Base-by-base conservation (phyloP, 2,113 vertebrate genomes). In the Chiloscyllium plagiosum region DNA sequence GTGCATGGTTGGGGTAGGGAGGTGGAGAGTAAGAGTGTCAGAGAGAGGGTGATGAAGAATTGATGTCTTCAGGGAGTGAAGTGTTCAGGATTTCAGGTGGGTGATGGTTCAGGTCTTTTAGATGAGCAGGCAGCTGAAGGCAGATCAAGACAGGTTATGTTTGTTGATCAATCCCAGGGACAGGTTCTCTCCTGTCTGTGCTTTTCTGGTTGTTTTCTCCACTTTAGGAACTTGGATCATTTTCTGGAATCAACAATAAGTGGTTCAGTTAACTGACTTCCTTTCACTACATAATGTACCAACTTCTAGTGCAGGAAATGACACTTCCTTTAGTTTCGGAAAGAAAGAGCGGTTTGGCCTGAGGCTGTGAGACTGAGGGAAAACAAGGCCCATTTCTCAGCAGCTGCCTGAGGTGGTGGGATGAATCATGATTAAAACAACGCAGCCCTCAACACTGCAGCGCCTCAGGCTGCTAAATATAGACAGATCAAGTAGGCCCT, bases 271-370 rank as follows among this genome's bases (percentile, higher is more conserved):
- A 93, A 66, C 15, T 66, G 61, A 93, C 65, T 93, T 66, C 89
- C 89, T n/a, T 93, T 93, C 33, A 93, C 61, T 66, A 65, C 56
- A 7, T 20, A 92, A 93, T 68, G 17, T 37, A 42, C 33, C 33
- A 66, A 47, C 65, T 93, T n/a, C 89, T 93, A 93, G 61, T n/a
- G 66, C 89, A 68, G 89, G 89, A 93, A 93, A 93, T 22, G 17
- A 19, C 61, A 66, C n/a, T 93, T 93, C 89, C 89, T 66, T 93
- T 93, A 80, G 17, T 83, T 83, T 15, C 4, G 61, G 37, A 61
- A 93, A 68, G 65, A 92, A 66, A 65, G 10, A 29, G 87, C 66
- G 89, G 33, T 61, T 37, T 65, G 33, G 33, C 29, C 33, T 19
- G 22, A 19, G n/a, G 89, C 61, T n/a, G 33, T 19, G 22, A 92